Evolutionary conservation across 2,113 vertebrate species (phyloP).

Genomic region (Oncorhynchus tshawytscha): DNA sequence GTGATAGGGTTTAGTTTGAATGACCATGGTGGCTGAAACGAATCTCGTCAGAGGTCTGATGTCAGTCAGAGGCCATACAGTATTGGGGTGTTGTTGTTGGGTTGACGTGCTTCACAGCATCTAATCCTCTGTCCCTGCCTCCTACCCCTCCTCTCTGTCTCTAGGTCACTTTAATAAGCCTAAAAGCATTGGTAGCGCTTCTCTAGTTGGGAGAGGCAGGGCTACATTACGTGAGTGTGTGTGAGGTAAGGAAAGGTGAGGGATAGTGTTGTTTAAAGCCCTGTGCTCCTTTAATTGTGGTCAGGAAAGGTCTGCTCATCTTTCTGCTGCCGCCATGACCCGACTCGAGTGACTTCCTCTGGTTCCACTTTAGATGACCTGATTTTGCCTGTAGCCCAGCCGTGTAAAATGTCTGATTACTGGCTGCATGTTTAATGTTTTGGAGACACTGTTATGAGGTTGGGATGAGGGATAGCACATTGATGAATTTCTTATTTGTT

Average conservation of each 20-base stretch:
- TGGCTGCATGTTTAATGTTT: neutral
- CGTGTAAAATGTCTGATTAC: constrained; percentile 27
- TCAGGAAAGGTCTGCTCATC: constrained; percentile 26
- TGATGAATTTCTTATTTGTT: no score
- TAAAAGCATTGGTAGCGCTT: constrained; percentile 27
- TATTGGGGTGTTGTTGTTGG: no score
- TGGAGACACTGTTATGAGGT: no score
- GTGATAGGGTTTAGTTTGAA: no score
- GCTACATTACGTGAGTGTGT: constrained; percentile 32
- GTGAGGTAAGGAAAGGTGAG: constrained; percentile 2
- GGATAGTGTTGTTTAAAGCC: constrained; percentile 20
- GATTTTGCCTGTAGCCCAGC: constrained; percentile 10
- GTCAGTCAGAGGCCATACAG: no score
- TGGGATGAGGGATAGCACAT: no score
- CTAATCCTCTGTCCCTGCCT: neutral
- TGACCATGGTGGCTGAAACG: no score
- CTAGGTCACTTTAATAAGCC: constrained; percentile 41
- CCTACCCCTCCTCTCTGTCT: neutral
- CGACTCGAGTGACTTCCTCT: constrained; percentile 17
- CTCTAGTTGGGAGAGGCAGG: constrained; percentile 10
- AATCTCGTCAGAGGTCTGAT: no score
- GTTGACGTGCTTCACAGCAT: no score
- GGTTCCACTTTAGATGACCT: constrained; percentile 43
- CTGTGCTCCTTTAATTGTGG: constrained; percentile 17
- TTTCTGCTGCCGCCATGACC: constrained; percentile 38